Evolutionary conservation across 2,113 vertebrate species (phyloP).

Genomic region (Myotis yumanensis): DNA sequence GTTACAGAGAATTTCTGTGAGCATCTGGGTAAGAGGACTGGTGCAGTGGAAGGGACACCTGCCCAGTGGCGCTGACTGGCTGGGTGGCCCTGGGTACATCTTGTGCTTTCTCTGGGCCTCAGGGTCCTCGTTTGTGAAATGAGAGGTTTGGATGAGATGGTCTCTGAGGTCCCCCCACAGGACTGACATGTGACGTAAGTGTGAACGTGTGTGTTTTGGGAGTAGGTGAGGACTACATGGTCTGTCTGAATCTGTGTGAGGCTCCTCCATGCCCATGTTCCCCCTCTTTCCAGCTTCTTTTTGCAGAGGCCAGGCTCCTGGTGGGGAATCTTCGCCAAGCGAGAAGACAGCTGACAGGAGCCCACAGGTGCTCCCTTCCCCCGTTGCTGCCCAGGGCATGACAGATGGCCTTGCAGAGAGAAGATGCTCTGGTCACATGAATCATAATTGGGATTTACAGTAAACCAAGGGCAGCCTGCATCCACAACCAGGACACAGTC

Average conservation of each 20-base stretch:
- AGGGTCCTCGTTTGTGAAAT: not conserved
- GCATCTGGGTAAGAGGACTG: not conserved
- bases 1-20: not conserved
- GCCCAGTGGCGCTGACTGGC: not conserved
- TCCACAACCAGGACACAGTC: not conserved
- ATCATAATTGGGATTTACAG: not conserved
- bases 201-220: not conserved
- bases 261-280: not conserved
- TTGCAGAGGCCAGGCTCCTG: not conserved
- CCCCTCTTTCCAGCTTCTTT: accelerated
- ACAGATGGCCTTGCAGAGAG: constrained; percentile 59
- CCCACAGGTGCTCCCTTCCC: not conserved
- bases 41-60: not conserved
- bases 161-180: not conserved
- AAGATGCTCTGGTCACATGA: not conserved
- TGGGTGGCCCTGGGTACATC: not conserved
- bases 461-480: constrained; percentile 36
- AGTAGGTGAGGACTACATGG: accelerated
- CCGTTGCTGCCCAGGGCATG: not conserved
- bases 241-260: not conserved
- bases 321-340: not conserved
- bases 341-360: not conserved
- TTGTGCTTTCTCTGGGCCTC: not conserved
- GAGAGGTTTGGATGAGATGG: not conserved
- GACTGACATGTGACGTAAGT: not conserved